Conservation (phyloP, 2,113 vertebrate genomes). For the Rhadina sibilatrix region DNA sequence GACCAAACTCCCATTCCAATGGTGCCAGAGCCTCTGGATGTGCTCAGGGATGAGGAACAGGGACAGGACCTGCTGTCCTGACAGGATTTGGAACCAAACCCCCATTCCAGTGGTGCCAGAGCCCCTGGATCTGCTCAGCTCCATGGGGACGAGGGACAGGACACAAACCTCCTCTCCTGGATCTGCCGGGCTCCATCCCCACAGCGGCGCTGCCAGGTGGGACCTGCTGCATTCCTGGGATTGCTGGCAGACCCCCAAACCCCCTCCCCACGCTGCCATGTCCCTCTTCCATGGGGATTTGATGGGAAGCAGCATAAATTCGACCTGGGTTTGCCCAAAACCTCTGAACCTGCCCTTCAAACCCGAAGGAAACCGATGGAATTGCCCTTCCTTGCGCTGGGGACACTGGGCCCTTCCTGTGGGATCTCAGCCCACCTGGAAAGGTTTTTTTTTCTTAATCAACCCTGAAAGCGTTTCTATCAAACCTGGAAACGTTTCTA, state of each 20-base stretch:
- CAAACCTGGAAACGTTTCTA: background rate
- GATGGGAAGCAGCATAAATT: background rate
- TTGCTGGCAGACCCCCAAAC: background rate
- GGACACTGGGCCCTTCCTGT: background rate
- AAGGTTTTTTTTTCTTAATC: background rate
- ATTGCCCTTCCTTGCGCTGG: background rate
- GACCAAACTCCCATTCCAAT: background rate
- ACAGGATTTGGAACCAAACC: rapidly evolving
- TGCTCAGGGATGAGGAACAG: background rate
- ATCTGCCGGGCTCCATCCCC: background rate
- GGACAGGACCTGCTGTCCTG: rapidly evolving
- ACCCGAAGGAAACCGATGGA: background rate
- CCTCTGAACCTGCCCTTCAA: background rate
- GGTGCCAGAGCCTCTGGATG: rapidly evolving
- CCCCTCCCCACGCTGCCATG: background rate
- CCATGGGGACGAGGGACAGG: too few species aligned
- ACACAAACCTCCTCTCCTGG: background rate
- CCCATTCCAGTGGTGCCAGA: background rate
- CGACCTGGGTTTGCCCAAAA: background rate
- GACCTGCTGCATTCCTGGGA: background rate
- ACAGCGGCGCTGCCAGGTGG: background rate
- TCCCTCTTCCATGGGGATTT: background rate
- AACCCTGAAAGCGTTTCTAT: background rate
- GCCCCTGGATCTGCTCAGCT: background rate
- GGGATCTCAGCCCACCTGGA: background rate